These are phyloP conservation scores for Sycon ciliatum DNA, from an alignment of 37 sponge, comb jelly and placozoan genomes.

Conservation along the genomic window DNA sequence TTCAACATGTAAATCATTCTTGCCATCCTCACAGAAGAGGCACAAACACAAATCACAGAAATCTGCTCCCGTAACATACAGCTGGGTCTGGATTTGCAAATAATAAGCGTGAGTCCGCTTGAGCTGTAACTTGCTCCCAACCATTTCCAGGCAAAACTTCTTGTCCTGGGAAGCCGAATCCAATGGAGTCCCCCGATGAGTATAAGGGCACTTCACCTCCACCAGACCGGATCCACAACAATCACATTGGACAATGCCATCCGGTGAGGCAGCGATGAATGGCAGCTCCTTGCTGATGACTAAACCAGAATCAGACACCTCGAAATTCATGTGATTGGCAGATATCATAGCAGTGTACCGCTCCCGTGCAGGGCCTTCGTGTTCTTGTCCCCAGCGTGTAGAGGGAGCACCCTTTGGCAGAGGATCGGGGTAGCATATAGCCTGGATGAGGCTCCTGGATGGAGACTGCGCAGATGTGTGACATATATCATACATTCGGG, in stretches of 20 bases:
- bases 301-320: constrained; percentile 16
- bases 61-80: constrained; percentile 21
- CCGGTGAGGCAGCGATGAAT: constrained; percentile 42
- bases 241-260: constrained; percentile 30
- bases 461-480: constrained; percentile 22
- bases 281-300: constrained; percentile 21
- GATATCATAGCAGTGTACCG: not conserved
- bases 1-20: not conserved
- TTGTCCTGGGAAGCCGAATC: constrained; percentile 5
- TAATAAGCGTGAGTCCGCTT: constrained; percentile 24
- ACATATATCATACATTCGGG: constrained; percentile 17
- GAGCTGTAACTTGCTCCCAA: not conserved
- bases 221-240: constrained; percentile 44
- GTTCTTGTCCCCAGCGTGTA: constrained; percentile 44
- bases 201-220: constrained; percentile 47
- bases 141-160: constrained; percentile 14
- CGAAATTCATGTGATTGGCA: constrained; percentile 12
- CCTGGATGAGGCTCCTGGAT: constrained; percentile 34
- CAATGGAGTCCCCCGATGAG: constrained; percentile 19
- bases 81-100: constrained; percentile 42
- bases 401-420: too few relatives aligned
- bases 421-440: constrained; percentile 44
- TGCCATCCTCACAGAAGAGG: constrained; percentile 30
- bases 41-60: constrained; percentile 51
- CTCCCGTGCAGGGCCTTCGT: constrained; percentile 28